Evolutionary conservation across 1,140 invertebrate species (phyloP).

Genomic region (Potamilus streckersoni): DNA sequence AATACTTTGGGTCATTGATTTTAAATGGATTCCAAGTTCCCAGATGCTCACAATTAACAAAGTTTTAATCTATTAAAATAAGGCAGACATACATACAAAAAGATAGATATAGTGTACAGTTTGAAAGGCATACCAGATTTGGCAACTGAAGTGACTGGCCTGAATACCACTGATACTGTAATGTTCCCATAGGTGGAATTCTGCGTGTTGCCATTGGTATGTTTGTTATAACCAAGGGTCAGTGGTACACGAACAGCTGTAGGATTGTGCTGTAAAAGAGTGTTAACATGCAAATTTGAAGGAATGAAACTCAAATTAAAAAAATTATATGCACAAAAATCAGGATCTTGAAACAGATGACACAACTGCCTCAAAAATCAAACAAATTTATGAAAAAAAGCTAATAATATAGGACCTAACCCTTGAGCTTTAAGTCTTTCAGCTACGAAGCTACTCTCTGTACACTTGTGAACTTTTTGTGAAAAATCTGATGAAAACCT

Average conservation of each 20-base stretch:
- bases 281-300: no score
- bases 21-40: no score
- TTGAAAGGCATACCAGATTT: conserved; percentile 56
- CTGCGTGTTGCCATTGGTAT: conserved; percentile 50
- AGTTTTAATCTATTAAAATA: no score
- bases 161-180: conserved; percentile 71
- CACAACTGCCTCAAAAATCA: neutral
- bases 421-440: no score
- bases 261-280: conserved; percentile 42
- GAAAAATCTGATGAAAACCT: no score
- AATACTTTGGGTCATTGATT: no score
- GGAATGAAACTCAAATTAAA: neutral
- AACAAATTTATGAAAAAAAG: neutral
- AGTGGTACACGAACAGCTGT: conserved; percentile 43
- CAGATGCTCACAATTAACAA: no score
- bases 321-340: neutral
- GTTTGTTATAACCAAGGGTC: conserved; percentile 57
- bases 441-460: no score
- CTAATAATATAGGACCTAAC: neutral
- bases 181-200: conserved; percentile 70
- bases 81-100: no score
- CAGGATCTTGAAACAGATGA: neutral
- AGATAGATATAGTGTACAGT: no score
- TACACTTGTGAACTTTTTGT: no score
- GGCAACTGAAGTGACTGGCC: conserved; percentile 69